phyloP scores from a whole-genome alignment of 2,113 vertebrate genomes.

The Semicossyphus pulcher region DNA sequence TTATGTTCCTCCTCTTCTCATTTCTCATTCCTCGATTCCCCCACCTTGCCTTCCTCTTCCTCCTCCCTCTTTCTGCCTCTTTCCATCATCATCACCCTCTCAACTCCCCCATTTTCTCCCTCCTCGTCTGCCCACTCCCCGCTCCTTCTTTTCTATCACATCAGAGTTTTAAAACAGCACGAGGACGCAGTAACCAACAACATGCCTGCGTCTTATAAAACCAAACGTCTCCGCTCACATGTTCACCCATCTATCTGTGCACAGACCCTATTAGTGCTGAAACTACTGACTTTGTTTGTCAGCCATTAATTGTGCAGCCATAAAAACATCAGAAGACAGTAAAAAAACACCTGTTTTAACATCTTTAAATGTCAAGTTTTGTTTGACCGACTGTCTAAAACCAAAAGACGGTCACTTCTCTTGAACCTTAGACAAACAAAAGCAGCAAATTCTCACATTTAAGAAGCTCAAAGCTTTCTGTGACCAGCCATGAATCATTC shows the following conservation, averaged over 20 bases:
- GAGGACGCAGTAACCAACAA: constrained; percentile 1
- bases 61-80: constrained; percentile 34
- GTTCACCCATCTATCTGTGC: neutral
- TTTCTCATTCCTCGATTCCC: constrained; percentile 23
- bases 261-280: neutral
- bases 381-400: neutral
- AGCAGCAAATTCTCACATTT: neutral
- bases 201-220: constrained; percentile 3
- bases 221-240: neutral
- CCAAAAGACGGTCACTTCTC: neutral
- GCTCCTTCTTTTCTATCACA: constrained; percentile 12
- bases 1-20: constrained; percentile 33
- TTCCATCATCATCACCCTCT: constrained; percentile 10
- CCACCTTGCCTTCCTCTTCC: constrained; percentile 12
- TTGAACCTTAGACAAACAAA: neutral
- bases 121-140: constrained; percentile 12
- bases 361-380: too few species aligned
- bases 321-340: too few species aligned
- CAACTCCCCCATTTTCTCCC: constrained; percentile 5
- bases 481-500: too few species aligned
- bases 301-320: too few species aligned
- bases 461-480: too few species aligned
- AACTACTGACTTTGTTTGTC: too few species aligned
- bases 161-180: constrained; percentile 27
- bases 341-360: too few species aligned